Base-by-base conservation (phyloP, 2,888 invertebrate genomes). In the Drosophila paranaensis region DNA sequence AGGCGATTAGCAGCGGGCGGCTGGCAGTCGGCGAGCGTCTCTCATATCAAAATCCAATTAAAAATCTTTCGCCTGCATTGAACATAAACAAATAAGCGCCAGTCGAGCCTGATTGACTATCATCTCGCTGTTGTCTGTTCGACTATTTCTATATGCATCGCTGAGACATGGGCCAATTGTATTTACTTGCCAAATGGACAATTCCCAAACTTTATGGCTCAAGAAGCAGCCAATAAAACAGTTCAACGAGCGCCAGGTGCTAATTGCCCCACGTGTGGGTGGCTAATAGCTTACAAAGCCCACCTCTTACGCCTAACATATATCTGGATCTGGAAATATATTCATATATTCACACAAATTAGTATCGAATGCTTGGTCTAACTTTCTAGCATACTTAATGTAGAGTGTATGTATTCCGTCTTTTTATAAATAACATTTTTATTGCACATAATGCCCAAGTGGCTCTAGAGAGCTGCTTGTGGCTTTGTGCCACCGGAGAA, bases 1-100 rank as follows among this genome's bases (percentile, higher is more conserved):
- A 25, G 40, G 8, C 54, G 42, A 35, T 37, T 46, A 46, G 66
- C 46, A 37, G 62, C 40, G 40, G 70, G 64, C 27, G 51, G 43
- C 25, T 56, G 69, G 65, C 39, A 37, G 45, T 43, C 43, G 54
- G 57, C 67, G 45, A 69, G 37, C 53, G 43, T 42, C 60, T 71
- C 46, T 67, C 76, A 81, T 77, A 87, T 85, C 81, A 84, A 81
- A 85, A 89, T 89, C 84, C 79, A 86, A 89, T 86, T 84, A 86
- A 88, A 79, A 82, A 87, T 84, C 77, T 68, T 84, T 81, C 60
- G 74, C 77, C 65, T 76, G 54, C 73, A 66, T 70, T 60, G 58
- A 71, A 66, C 66, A 71, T 75, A 87, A 83, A 81, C 79, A 85
- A 74, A 84, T 56, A 70, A 71, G 63, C 76, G 54, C 63, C 70